phyloP scores from a whole-genome alignment of 2,888 invertebrate genomes.

The Lysandra bellargus region DNA sequence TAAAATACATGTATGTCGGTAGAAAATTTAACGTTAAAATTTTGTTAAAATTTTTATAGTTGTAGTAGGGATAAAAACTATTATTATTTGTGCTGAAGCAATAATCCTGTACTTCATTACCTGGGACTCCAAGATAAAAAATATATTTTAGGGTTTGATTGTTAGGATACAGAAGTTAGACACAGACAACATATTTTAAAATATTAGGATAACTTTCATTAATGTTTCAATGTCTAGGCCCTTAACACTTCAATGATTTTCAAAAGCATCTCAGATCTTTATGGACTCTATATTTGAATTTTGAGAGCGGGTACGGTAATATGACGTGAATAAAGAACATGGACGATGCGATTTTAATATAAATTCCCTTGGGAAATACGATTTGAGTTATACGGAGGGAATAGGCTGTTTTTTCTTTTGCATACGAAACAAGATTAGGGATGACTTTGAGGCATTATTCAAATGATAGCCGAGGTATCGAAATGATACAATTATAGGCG shows the following conservation, averaged over 20 bases:
- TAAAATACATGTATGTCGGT: neutral
- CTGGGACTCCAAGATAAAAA: neutral
- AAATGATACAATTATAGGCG: slow-evolving; percentile 10
- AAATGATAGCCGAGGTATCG: slow-evolving; percentile 9
- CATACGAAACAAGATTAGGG: slow-evolving; percentile 22
- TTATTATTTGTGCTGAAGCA: neutral
- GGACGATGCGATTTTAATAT: slow-evolving; percentile 9
- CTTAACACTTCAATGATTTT: neutral
- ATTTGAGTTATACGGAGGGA: slow-evolving; percentile 1
- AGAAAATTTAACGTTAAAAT: neutral
- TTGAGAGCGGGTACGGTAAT: neutral
- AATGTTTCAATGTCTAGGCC: too few relatives aligned
- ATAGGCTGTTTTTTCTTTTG: slow-evolving; percentile 18
- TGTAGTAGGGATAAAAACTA: neutral
- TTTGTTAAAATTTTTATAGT: neutral
- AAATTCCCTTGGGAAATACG: slow-evolving; percentile 15
- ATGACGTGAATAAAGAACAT: slow-evolving; percentile 7
- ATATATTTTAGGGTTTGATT: neutral
- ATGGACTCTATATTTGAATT: neutral
- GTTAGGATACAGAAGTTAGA: too few relatives aligned
- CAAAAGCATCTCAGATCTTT: neutral
- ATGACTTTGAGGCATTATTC: slow-evolving; percentile 28
- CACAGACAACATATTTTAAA: too few relatives aligned
- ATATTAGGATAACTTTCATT: too few relatives aligned
- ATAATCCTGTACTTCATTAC: neutral